Evolutionary conservation across 2,113 vertebrate species (phyloP), one percentile per base, ranked within the genome.

Genomic region (Monopterus albus): DNA sequence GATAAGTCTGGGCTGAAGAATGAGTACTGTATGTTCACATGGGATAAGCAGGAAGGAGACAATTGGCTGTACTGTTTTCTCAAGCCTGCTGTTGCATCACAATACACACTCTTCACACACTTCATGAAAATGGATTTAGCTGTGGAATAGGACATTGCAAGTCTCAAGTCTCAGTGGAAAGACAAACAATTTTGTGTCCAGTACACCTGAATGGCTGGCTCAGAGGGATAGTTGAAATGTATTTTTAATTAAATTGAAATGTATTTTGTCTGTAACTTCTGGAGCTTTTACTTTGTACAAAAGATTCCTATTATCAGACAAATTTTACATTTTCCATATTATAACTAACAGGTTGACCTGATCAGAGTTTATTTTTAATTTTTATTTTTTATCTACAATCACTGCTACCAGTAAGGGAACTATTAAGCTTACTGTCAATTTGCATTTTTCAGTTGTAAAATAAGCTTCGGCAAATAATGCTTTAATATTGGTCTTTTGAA

Each of bases 21-120:
- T 83, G 77, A 88, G 86, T 73, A n/a, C n/a, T n/a, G n/a, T n/a
- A 67, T 6, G 35, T 73, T 79, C 86, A 73, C 77, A 68, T 74
- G 91, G 89, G 89, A 92, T 23, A 42, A 78, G 61, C 64, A 58
- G 72, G 35, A 71, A 70, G 46, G 52, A 61, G 74, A 81, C 67
- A 79, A 77, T 77, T 83, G 79, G 68, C 70, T 39, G 73, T 26
- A 73, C 82, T 87, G 85, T 91, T 90, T 91, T 67, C 78, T 84
- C 76, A 60, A 86, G 79, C 78, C 82, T 83, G 82, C 85, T 83
- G 82, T 87, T 84, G 78, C 75, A 78, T 89, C 71, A 83, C 80
- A 62, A 80, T 87, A 74, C 75, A 67, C 55, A 78, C 72, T 87
- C 87, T 87, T 77, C 56, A 40, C 78, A 72, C 83, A 53, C 72